Evolutionary conservation across 1,140 invertebrate genomes (phyloP).

Genomic region (Chironomus striatipennis): DNA sequence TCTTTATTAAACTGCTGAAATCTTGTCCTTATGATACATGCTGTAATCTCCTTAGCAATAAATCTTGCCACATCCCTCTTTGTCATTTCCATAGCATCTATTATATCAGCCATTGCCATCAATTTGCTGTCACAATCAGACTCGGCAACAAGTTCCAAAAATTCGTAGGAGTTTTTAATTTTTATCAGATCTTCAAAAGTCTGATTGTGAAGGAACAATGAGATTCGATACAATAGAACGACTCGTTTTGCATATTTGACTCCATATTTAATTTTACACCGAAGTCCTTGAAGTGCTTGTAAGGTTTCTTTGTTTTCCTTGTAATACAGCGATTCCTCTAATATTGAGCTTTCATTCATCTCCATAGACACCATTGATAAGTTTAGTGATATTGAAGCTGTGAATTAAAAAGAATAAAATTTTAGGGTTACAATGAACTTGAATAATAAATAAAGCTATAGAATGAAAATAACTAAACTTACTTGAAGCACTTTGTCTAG

Average conservation of each 20-base stretch:
- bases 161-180: constrained; percentile 42
- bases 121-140: constrained; percentile 46
- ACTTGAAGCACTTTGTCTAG: neutral
- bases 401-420: too few species aligned
- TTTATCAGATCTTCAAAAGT: constrained; percentile 46
- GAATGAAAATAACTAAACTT: too few species aligned
- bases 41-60: constrained; percentile 42
- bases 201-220: constrained; percentile 43
- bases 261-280: constrained; percentile 43
- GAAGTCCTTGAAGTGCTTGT: constrained; percentile 35
- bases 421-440: too few species aligned
- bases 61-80: constrained; percentile 39
- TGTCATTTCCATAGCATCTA: constrained; percentile 43
- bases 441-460: too few species aligned
- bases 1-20: constrained; percentile 39
- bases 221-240: constrained; percentile 46
- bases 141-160: constrained; percentile 46
- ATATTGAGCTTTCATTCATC: neutral
- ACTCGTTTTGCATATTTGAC: constrained; percentile 44
- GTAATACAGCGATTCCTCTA: neutral
- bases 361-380: constrained; percentile 23
- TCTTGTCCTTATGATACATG: constrained; percentile 39
- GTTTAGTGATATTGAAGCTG: constrained; percentile 27
- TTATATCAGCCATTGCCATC: constrained; percentile 48
- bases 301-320: constrained; percentile 18